Conservation (phyloP, 2,888 invertebrate genomes). For the Volucella bombylans region DNA sequence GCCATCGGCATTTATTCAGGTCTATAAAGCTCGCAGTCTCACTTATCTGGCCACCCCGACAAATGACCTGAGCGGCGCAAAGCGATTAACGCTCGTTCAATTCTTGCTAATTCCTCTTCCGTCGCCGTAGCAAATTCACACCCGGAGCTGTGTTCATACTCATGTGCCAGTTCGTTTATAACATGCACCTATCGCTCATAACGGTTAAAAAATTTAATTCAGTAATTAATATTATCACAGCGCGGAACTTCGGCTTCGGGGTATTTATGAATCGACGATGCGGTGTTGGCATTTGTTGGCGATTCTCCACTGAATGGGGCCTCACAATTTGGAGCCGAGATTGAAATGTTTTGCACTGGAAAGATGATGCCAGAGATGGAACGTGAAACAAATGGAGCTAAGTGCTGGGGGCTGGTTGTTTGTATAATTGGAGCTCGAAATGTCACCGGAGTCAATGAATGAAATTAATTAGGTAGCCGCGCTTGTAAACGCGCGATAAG, state of each 20-base stretch:
- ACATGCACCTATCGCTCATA: constrained; percentile 58
- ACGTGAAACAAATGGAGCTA: background rate
- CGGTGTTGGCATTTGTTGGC: constrained; percentile 6
- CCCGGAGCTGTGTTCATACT: background rate
- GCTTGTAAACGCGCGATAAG: constrained; percentile 59
- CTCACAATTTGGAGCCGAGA: constrained; percentile 40
- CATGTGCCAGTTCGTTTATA: constrained; percentile 19
- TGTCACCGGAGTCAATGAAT: constrained; percentile 71
- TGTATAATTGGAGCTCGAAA: constrained; percentile 65
- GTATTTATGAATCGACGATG: constrained; percentile 53
- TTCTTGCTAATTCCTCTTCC: background rate
- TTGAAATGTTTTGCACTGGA: constrained; percentile 45
- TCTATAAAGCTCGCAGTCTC: background rate
- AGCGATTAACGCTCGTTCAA: constrained; percentile 45
- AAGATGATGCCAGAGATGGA: constrained; percentile 29
- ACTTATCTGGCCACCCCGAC: constrained; percentile 58
- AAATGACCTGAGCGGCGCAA: constrained; percentile 47
- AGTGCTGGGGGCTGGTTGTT: constrained; percentile 20
- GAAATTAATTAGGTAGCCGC: constrained; percentile 71
- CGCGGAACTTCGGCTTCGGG: constrained; percentile 52
- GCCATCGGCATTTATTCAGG: constrained; percentile 8
- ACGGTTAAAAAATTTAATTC: constrained; percentile 63
- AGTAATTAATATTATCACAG: constrained; percentile 67
- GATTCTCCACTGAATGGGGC: constrained; percentile 3
- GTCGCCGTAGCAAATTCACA: background rate